These are phyloP conservation scores for Pogonocherus hispidulus DNA, from an alignment of 2,888 invertebrate genomes.

Conservation along the genomic window DNA sequence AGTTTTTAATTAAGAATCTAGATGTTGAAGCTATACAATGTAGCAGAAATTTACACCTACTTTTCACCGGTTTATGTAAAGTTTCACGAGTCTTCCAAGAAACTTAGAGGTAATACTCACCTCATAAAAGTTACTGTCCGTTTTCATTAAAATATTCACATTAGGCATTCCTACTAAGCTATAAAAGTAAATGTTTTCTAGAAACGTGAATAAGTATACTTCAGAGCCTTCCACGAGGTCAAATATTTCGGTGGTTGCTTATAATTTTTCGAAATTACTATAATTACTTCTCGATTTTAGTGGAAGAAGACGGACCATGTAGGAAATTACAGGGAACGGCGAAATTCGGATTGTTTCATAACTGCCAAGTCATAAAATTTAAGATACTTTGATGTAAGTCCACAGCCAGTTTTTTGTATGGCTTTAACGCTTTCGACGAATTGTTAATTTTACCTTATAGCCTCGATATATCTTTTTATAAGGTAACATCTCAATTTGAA, in stretches of 20 bases:
- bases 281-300: slow-evolving; percentile 34
- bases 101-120: neutral
- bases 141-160: neutral
- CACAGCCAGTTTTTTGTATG: neutral
- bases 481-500: neutral
- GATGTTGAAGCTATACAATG: neutral
- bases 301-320: neutral
- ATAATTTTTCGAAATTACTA: slow-evolving; percentile 37
- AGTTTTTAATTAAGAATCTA: neutral
- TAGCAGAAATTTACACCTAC: neutral
- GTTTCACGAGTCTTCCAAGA: neutral
- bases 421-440: neutral
- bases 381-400: slow-evolving; percentile 28
- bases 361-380: slow-evolving; percentile 45
- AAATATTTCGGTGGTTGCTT: neutral
- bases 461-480: neutral
- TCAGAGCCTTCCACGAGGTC: neutral
- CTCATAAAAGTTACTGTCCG: neutral
- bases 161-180: neutral
- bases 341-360: slow-evolving; percentile 48
- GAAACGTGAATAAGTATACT: neutral
- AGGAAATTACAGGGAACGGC: slow-evolving; percentile 37
- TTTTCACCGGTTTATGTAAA: neutral
- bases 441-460: neutral
- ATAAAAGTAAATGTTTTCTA: neutral